phyloP scores from a whole-genome alignment of 2,113 vertebrate genomes.

The Silurus meridionalis region DNA sequence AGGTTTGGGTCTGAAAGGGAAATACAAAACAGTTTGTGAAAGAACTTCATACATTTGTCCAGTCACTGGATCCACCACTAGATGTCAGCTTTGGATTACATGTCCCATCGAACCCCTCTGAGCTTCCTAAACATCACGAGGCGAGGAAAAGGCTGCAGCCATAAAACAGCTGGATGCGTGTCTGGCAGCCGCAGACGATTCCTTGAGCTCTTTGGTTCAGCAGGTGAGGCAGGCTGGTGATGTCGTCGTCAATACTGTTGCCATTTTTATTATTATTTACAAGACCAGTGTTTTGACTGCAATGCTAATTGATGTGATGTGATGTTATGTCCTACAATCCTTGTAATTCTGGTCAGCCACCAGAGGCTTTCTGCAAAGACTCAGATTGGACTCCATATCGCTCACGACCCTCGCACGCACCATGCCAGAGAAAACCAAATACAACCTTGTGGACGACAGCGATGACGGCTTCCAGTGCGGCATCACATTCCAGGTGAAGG shows the following conservation, averaged over 20 bases:
- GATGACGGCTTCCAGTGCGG: constrained; percentile 93
- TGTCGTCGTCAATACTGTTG: no score
- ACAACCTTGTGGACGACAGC: constrained; percentile 95
- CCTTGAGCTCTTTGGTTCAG: no score
- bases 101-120: not conserved
- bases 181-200: not conserved
- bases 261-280: no score
- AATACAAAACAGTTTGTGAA: no score
- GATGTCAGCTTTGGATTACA: constrained; percentile 41
- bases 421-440: constrained; percentile 91
- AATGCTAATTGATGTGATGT: not conserved
- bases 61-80: constrained; percentile 24
- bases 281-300: no score
- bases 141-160: constrained; percentile 15
- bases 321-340: no score
- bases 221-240: not conserved
- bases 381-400: not conserved
- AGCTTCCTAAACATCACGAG: not conserved
- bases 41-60: not conserved
- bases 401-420: not conserved
- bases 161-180: constrained; percentile 19
- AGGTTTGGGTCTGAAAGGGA: no score
- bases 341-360: not conserved
- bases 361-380: not conserved
- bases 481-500: constrained; percentile 93